phyloP scores from a whole-genome alignment of 37 sponge, comb jelly and placozoan genomes.

The Tethya wilhelma region DNA sequence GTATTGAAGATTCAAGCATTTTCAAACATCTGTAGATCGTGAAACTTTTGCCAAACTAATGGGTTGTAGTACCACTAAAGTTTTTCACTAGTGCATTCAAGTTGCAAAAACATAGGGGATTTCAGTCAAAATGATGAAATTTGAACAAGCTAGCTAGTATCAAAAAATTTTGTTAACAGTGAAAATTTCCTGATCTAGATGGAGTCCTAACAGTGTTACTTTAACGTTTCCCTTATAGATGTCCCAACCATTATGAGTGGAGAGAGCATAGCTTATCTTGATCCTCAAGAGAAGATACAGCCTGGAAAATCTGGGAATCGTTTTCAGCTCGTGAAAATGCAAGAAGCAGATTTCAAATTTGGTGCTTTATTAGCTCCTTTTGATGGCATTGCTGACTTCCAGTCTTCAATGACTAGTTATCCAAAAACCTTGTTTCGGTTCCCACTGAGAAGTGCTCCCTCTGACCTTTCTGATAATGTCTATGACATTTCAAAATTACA shows the following conservation, averaged over 20 bases:
- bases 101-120: no score
- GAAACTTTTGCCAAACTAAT: no score
- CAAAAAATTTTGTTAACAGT: no score
- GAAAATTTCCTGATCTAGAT: no score
- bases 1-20: no score
- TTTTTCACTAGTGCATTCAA: no score
- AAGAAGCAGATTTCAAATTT: neutral
- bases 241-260: conserved; percentile 41
- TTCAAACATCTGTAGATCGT: no score
- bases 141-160: no score
- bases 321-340: conserved; percentile 2
- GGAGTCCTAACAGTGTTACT: no score
- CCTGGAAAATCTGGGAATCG: conserved; percentile 23
- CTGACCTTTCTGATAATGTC: conserved; percentile 10
- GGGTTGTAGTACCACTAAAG: no score
- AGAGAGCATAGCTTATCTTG: conserved; percentile 26
- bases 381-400: conserved; percentile 27
- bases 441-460: conserved; percentile 45
- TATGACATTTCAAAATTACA: conserved; percentile 30
- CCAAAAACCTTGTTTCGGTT: conserved; percentile 50
- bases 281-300: conserved; percentile 44
- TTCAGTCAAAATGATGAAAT: no score
- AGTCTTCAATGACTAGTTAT: neutral
- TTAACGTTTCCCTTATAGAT: conserved; percentile 4
- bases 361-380: conserved; percentile 21